A percentile compares a stretch with the other conserved stretches of the same genome.
phyloP scores from a whole-genome alignment of 1,140 invertebrate genomes.

The Pristionchus pacificus region DNA sequence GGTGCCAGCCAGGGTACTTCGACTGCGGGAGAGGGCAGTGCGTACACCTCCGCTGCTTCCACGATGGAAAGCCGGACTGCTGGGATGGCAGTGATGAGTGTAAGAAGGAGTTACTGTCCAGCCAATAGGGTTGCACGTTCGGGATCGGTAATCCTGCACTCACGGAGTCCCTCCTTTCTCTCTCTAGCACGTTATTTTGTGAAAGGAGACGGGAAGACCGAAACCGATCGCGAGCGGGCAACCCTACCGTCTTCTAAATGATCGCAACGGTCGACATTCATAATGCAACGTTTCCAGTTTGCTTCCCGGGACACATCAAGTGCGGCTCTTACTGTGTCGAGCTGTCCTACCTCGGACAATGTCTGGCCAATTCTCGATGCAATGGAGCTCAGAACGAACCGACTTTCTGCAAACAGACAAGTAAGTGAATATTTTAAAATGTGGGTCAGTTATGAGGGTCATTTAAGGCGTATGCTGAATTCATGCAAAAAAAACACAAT shows the following conservation, averaged over 20 bases:
- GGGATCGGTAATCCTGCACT: not conserved
- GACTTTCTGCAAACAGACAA: constrained; percentile 22
- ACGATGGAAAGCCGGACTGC: constrained; percentile 37
- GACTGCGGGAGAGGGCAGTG: constrained; percentile 36
- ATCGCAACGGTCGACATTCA: not conserved
- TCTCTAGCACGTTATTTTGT: not conserved
- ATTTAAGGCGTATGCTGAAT: too few relatives aligned
- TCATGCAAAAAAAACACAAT: too few relatives aligned
- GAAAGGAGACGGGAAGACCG: not conserved
- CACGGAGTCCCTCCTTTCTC: not conserved
- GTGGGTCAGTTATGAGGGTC: too few relatives aligned
- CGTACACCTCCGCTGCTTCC: constrained; percentile 28
- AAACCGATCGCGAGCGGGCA: too few relatives aligned
- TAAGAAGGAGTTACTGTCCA: constrained; percentile 7
- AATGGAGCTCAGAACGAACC: constrained; percentile 23
- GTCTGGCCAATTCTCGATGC: constrained; percentile 30
- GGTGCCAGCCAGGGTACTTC: constrained; percentile 32
- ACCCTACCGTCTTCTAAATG: not conserved
- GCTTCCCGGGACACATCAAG: constrained; percentile 31
- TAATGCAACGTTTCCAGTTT: constrained; percentile 18
- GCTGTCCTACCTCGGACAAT: constrained; percentile 19
- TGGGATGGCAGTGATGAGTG: constrained; percentile 39
- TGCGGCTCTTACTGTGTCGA: constrained; percentile 33
- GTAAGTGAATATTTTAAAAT: constrained; percentile 10
- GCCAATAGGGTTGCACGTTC: too few relatives aligned